Evolutionary conservation across 2,797 vertebrate genomes (phyloP), one percentile per base, ranked within the genome.

Genomic region (Cyprinella venusta): DNA sequence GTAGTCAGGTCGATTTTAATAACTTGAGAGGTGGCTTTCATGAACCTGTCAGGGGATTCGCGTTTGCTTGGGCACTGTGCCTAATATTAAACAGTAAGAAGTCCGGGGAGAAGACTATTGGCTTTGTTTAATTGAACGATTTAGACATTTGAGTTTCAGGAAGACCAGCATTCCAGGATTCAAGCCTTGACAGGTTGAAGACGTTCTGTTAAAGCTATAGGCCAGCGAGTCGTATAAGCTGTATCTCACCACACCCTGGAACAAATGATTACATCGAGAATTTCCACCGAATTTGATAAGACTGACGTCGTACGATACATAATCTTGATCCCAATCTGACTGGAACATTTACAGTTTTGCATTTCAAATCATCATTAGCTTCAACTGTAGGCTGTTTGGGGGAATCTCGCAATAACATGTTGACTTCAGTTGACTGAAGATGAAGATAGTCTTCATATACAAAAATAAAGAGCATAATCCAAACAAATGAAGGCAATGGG

Each of bases 141-240:
- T 64, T 80, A 64, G 71, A 54, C 5, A 13, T 72, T 50, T 65
- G 42, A 76, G 24, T 63, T 75, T 74, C 76, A 30, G 56, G 85
- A 77, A 59, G 19, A 63, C 67, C 77, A 65, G 64, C 87, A 83
- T 88, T 83, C 78, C 61, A 63, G 21, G 16, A 68, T 69, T 79
- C 87, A 88, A 78, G 87, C 30, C 52, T 61, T 52, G 76, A 85
- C 87, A 88, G 19, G 85, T 68, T 69, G 26, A 76, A 65, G 76
- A 72, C 82, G 71, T 76, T 80, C 76, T 24, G 70, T 54, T 77
- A 12, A 54, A 45, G 54, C 33, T 59, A 30, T 61, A 24, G 40
- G 65, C 54, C 26, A 67, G 19, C n/a, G 2, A 71, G 36, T 54
- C 45, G 61, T 67, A 63, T 33, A 67, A 74, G 42, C 54, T 9